Base-by-base conservation (phyloP, 2,888 invertebrate genomes). In the Limnephilus marmoratus region DNA sequence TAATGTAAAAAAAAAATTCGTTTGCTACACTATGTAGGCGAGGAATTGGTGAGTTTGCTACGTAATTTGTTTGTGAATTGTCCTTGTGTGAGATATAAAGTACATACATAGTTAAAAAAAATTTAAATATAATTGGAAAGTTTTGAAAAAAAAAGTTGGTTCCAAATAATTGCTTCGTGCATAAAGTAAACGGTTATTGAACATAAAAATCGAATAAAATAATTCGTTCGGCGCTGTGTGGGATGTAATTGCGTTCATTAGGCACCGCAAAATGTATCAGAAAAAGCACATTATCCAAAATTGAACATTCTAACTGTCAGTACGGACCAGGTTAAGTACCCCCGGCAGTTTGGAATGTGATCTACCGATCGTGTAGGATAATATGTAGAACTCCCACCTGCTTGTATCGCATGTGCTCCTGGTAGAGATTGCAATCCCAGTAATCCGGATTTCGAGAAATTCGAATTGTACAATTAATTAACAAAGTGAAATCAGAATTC, bases 341-440 rank as follows among this genome's bases (percentile, higher is more conserved):
- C 82, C 85, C 37, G 45, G 85, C 88, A 83, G 89, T 89, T 93
- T 85, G 93, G 93, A 93, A 91, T 91, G 89, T 89, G 89, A 89
- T 91, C 90, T 89, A 53, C 85, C 49, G 88, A 41, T 24, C 68
- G 88, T 80, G 81, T 81, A 89, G 89, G 89, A 90, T 91, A 68
- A 68, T 68, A 68, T 68, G 68, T 68, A 68, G 24, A 68, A 24
- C 68, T 68, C 68, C 68, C 68, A 87, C 88, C 88, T 91, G 88
- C 88, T 91, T 53, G 53, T 37, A 31, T 53, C 82, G 81, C 82
- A 53, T 91, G 88, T 68, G 9, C 68, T 68, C n/a, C 68, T n/a
- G 68, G 68, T 18, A 53, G 18, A 53, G 53, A 53, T 53, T 15
- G 18, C 53, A 49, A 49, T 49, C 3, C 49, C 15, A 0, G 13